phyloP scores from a whole-genome alignment of 2,797 vertebrate genomes.

The Sebastes ruberrimus region DNA sequence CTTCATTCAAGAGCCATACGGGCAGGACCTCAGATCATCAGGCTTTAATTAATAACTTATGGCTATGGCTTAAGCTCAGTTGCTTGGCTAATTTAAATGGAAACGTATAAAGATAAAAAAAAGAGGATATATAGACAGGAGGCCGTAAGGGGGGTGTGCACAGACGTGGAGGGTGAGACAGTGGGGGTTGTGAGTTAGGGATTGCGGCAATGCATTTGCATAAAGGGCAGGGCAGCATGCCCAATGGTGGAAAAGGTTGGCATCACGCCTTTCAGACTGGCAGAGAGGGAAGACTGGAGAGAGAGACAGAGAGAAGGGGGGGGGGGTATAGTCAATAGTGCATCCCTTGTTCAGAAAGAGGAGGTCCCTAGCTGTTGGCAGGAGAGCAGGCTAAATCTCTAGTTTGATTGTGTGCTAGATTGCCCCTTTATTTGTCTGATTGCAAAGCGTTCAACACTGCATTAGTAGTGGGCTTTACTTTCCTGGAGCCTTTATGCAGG shows the following conservation, averaged over 20 bases:
- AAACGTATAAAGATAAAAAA: slow-evolving; percentile 27
- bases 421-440: slow-evolving; percentile 86
- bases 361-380: slow-evolving; percentile 85
- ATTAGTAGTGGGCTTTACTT: slow-evolving; percentile 77
- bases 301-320: slow-evolving; percentile 57
- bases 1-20: slow-evolving; percentile 5
- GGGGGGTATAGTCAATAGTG: slow-evolving; percentile 81
- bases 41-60: slow-evolving; percentile 41
- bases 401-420: slow-evolving; percentile 85
- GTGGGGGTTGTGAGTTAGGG: slow-evolving; percentile 80
- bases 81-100: slow-evolving; percentile 29
- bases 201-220: slow-evolving; percentile 84
- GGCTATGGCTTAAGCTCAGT: slow-evolving; percentile 35
- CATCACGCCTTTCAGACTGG: slow-evolving; percentile 86
- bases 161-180: slow-evolving; percentile 72
- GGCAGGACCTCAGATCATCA: slow-evolving; percentile 16
- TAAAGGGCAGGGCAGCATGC: slow-evolving; percentile 88
- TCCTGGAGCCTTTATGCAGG: slow-evolving; percentile 60
- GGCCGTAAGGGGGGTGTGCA: slow-evolving; percentile 8
- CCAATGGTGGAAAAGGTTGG: slow-evolving; percentile 87
- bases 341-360: slow-evolving; percentile 86
- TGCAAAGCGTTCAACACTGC: slow-evolving; percentile 81
- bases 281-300: slow-evolving; percentile 78
- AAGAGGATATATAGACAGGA: slow-evolving; percentile 52
- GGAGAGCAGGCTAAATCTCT: slow-evolving; percentile 81